Conservation (phyloP, 2,113 vertebrate genomes). For the Serilophus lunatus region DNA sequence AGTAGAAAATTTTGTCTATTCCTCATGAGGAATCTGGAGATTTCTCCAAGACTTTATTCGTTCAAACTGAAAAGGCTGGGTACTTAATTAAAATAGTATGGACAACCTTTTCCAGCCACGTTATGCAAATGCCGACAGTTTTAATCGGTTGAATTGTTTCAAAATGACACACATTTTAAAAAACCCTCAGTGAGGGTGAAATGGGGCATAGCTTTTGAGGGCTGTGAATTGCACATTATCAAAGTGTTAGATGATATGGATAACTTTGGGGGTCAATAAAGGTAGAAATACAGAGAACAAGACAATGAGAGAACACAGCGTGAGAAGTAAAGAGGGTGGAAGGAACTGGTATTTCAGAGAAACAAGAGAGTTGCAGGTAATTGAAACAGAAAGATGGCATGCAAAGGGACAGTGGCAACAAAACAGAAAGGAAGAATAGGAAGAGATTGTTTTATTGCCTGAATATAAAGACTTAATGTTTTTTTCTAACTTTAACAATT, state of each 20-base stretch:
- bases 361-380: background rate
- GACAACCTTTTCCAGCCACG: background rate
- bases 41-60: background rate
- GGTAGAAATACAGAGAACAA: background rate
- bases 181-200: background rate
- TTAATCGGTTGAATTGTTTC: background rate
- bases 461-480: background rate
- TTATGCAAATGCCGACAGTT: background rate
- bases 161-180: background rate
- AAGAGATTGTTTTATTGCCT: background rate
- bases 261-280: background rate
- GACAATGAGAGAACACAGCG: fast-evolving
- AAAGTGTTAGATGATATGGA: background rate
- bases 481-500: background rate
- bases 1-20: background rate
- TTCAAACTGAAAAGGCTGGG: background rate
- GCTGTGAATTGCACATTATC: background rate
- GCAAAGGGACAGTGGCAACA: background rate
- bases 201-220: background rate
- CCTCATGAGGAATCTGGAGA: background rate
- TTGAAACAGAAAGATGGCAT: background rate
- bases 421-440: background rate
- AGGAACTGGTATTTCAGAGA: background rate
- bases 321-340: background rate
- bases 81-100: background rate